A percentile compares a stretch with the other conserved stretches of the same genome.
phyloP scores from a whole-genome alignment of 1,140 invertebrate species.

The Zaprionus lachaisei region DNA sequence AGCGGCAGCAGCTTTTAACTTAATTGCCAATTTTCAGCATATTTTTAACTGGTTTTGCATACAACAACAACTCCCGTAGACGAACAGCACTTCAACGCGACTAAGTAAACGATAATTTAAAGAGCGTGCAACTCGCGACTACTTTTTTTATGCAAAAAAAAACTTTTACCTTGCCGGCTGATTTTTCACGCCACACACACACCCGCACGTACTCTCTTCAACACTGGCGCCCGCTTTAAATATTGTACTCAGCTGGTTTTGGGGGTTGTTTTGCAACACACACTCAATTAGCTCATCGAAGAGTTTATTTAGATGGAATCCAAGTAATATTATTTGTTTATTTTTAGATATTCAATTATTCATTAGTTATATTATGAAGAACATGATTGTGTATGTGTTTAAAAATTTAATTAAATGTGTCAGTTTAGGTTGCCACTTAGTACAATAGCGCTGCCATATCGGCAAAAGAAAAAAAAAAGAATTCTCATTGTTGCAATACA shows the following conservation, averaged over 20 bases:
- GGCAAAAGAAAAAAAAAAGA: not conserved
- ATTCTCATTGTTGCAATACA: not conserved
- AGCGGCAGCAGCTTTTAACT: conserved; percentile 23
- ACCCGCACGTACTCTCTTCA: conserved; percentile 3
- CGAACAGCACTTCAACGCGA: conserved; percentile 13
- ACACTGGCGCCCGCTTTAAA: conserved; percentile 27
- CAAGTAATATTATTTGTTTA: not conserved
- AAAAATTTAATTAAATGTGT: not conserved
- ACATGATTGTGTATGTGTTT: not conserved
- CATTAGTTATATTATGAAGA: not conserved
- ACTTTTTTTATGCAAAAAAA: conserved; percentile 63
- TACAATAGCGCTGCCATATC: not conserved
- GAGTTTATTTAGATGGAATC: not conserved
- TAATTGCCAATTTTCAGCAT: conserved; percentile 44
- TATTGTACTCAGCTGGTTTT: conserved; percentile 22
- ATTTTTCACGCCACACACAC: conserved; percentile 47
- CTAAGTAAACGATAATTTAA: conserved; percentile 25
- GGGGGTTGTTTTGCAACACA: conserved; percentile 60
- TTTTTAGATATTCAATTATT: not conserved
- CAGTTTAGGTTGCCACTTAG: not conserved
- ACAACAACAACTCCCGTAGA: conserved; percentile 7
- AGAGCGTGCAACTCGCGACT: conserved; percentile 35
- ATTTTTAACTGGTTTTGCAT: conserved; percentile 38
- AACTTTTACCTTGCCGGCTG: conserved; percentile 53
- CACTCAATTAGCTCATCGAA: not conserved